Percentiles rank a stretch among this genome's conserved stretches.
phyloP scores from a whole-genome alignment of 2,888 invertebrate genomes.

The Falcaria lacertinaria region DNA sequence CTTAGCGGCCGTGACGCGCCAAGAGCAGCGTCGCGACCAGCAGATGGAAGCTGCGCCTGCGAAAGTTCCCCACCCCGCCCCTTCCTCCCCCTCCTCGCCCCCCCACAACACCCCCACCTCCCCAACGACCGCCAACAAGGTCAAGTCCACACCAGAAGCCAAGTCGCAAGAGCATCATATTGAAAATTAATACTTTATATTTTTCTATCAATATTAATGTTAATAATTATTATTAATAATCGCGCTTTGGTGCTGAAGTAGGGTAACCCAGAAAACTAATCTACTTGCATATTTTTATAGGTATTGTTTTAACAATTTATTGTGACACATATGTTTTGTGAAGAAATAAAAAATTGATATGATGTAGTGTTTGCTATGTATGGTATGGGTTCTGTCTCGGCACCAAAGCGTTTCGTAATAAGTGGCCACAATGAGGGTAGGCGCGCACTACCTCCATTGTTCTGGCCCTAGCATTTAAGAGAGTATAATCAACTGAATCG shows the following conservation, averaged over 20 bases:
- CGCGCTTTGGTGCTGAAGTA: neutral
- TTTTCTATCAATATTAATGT: conserved; percentile 15
- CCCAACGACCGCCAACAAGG: conserved; percentile 49
- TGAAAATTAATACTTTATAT: conserved; percentile 16
- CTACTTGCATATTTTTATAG: too few species aligned
- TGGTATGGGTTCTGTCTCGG: neutral
- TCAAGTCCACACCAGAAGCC: conserved; percentile 61
- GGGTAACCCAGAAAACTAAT: neutral
- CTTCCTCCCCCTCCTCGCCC: conserved; percentile 19
- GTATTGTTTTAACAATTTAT: too few species aligned
- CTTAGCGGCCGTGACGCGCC: conserved; percentile 61
- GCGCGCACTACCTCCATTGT: conserved; percentile 48
- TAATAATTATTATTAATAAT: conserved; percentile 10
- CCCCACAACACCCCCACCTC: conserved; percentile 29
- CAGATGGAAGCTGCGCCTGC: conserved; percentile 25
- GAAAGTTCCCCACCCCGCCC: conserved; percentile 30
- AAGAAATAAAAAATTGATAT: too few species aligned
- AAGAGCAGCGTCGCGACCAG: too few species aligned
- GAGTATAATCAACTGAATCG: conserved; percentile 28
- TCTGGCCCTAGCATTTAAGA: conserved; percentile 50
- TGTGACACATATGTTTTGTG: too few species aligned
- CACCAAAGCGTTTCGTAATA: neutral
- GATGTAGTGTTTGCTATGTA: too few species aligned
- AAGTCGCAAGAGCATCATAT: conserved; percentile 47
- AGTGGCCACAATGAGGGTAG: conserved; percentile 50